Evolutionary conservation across 92 coral and sea anemone genomes (phyloP).

Genomic region (Anthopleura xanthogrammica): DNA sequence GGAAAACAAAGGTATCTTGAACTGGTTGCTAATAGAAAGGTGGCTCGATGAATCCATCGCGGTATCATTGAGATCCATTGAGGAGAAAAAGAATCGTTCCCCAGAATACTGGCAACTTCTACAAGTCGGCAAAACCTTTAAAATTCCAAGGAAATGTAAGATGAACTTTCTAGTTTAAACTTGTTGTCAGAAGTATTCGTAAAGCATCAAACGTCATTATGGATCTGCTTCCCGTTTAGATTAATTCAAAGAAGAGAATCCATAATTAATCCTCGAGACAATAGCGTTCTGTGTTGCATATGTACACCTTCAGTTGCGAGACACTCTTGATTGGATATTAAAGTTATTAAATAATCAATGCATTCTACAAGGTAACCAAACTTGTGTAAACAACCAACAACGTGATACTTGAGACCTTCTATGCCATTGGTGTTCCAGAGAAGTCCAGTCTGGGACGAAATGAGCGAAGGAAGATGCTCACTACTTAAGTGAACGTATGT

Average conservation of each 20-base stretch:
- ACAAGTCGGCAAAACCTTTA: not conserved
- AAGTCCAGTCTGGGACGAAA: not conserved
- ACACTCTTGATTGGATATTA: slow-evolving; percentile 13
- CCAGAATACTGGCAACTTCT: not conserved
- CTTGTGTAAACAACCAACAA: slow-evolving; percentile 15
- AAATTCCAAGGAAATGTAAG: not conserved
- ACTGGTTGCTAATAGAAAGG: not conserved
- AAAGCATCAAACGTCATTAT: not conserved
- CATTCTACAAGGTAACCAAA: not conserved
- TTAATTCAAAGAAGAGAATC: slow-evolving; percentile 13
- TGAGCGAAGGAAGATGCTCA: not conserved
- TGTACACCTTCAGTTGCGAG: slow-evolving; percentile 10
- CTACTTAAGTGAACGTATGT: not conserved
- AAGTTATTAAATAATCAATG: slow-evolving; percentile 4
- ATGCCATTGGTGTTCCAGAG: not conserved
- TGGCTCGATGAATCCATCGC: not conserved
- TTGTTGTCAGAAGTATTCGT: not conserved
- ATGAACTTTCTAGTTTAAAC: not conserved
- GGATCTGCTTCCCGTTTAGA: not conserved
- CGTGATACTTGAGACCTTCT: not conserved
- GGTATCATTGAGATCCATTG: not conserved
- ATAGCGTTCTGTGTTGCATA: slow-evolving; percentile 1
- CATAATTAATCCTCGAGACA: slow-evolving; percentile 11
- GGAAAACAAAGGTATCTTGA: slow-evolving; percentile 39
- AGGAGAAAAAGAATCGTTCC: not conserved